phyloP scores from a whole-genome alignment of 2,113 vertebrate genomes.

The Pachycephala philippinensis region DNA sequence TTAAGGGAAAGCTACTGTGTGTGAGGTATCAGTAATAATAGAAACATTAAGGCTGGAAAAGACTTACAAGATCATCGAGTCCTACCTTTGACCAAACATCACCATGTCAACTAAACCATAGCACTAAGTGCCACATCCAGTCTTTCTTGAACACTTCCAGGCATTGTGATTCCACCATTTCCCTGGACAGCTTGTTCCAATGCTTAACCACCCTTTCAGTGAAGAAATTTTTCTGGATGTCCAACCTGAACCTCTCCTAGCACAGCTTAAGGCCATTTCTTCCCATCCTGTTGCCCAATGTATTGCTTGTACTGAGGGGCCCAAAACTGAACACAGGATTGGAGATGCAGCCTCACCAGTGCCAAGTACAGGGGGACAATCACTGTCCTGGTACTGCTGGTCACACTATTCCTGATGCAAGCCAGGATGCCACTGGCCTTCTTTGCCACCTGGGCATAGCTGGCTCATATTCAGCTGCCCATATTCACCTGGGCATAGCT shows the following conservation, averaged over 20 bases:
- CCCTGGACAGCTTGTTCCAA: neutral
- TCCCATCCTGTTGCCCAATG: neutral
- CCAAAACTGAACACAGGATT: neutral
- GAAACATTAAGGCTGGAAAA: neutral
- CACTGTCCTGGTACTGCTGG: neutral
- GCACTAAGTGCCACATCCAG: neutral
- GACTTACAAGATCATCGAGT: neutral
- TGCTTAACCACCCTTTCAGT: neutral
- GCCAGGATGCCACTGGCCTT: no score
- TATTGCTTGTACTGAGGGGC: neutral
- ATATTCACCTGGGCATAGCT: no score
- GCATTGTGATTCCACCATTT: neutral
- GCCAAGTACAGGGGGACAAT: neutral
- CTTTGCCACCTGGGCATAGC: no score
- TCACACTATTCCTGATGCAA: neutral
- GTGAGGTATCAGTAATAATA: neutral
- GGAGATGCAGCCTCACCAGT: neutral
- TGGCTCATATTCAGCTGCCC: neutral
- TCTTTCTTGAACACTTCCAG: accelerated
- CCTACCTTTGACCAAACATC: accelerated
- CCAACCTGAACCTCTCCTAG: neutral
- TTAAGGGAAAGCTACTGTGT: neutral
- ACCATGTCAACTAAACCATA: neutral
- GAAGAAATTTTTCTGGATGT: neutral
- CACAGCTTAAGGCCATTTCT: neutral